A percentile compares a stretch with the other conserved stretches of the same genome.
These are phyloP conservation scores for Takifugu bimaculatus DNA, from an alignment of 2,113 vertebrate genomes.

Conservation along the genomic window DNA sequence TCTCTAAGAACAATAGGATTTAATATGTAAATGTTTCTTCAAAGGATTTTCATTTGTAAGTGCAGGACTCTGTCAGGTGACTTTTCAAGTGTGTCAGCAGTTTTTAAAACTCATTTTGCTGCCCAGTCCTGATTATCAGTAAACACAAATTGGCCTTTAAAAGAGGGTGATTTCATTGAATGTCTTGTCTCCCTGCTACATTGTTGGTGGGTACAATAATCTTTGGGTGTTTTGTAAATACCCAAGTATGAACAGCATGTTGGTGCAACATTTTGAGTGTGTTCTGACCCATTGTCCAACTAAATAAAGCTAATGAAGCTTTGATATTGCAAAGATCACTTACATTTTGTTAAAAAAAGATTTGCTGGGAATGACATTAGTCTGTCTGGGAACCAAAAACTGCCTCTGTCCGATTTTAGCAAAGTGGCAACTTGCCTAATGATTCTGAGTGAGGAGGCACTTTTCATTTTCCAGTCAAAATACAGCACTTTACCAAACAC, in stretches of 20 bases:
- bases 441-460: slow-evolving; percentile 15
- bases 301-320: not conserved
- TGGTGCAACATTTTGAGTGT: slow-evolving; percentile 3
- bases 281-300: not conserved
- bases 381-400: slow-evolving; percentile 34
- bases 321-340: slow-evolving; percentile 18
- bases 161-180: slow-evolving; percentile 8
- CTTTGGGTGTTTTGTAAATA: slow-evolving; percentile 50
- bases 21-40: not conserved
- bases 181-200: slow-evolving; percentile 22
- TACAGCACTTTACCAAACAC: slow-evolving; percentile 59
- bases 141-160: slow-evolving; percentile 39
- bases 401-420: slow-evolving; percentile 22
- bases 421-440: slow-evolving; percentile 35
- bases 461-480: slow-evolving; percentile 50
- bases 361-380: slow-evolving; percentile 12
- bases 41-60: too few species aligned
- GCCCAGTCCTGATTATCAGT: slow-evolving; percentile 25
- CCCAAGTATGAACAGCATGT: slow-evolving; percentile 22
- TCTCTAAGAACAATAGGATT: not conserved
- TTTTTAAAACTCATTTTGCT: not conserved
- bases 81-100: not conserved
- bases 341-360: slow-evolving; percentile 18
- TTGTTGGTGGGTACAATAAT: slow-evolving; percentile 8
- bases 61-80: too few species aligned